Conservation (phyloP, 2,797 vertebrate species). For the Heteromormyrus szaboi region DNA sequence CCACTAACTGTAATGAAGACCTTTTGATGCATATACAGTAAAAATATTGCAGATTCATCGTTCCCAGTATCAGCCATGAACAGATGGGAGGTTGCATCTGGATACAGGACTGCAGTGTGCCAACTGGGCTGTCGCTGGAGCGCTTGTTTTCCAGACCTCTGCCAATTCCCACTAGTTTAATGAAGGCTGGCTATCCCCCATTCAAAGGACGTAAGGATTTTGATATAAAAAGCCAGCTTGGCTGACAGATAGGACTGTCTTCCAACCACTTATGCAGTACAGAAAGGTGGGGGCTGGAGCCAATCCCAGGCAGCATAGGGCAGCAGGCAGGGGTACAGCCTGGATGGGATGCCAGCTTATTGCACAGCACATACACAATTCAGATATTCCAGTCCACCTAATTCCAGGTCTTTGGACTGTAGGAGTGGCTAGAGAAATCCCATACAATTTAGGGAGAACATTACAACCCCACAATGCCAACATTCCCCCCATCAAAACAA, state of each 20-base stretch:
- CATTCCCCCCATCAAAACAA: not conserved
- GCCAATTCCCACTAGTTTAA: slow-evolving; percentile 9
- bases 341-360: not conserved
- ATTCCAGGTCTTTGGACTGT: not conserved
- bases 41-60: not conserved
- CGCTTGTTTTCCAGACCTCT: not conserved
- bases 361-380: not conserved
- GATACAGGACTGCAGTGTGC: not conserved
- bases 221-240: not conserved
- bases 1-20: not conserved
- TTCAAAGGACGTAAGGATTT: not conserved
- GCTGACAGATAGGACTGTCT: not conserved
- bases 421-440: not conserved
- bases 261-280: not conserved
- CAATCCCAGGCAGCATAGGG: not conserved
- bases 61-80: not conserved
- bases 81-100: slow-evolving; percentile 5
- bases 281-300: not conserved
- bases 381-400: not conserved
- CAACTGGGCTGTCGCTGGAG: not conserved
- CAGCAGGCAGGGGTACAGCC: not conserved
- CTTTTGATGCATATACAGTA: not conserved
- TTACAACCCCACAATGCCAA: not conserved
- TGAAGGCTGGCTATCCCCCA: not conserved
- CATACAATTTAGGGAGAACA: not conserved